Base-by-base conservation (phyloP, 2,888 invertebrate species). In the Stenodema calcarata region DNA sequence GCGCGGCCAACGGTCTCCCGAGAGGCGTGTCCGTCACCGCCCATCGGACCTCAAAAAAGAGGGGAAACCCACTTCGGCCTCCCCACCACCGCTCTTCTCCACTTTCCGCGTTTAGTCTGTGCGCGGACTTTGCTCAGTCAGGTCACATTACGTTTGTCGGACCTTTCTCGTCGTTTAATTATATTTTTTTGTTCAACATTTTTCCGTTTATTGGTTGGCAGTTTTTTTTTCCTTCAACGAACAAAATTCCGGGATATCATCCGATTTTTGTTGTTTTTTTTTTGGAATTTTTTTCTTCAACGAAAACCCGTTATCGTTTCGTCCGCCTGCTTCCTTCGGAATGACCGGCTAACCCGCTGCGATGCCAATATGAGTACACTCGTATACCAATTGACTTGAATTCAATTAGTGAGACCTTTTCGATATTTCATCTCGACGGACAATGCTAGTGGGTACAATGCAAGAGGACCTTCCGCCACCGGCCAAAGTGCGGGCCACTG, bases 401-500 rank as follows among this genome's bases (percentile, higher is more conserved):
- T 6, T n/a, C 12, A 80, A 54, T n/a, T 80, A 28, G 54, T 41
- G 30, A 27, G 47, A 30, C 18, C 16, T 80, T 80, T 23, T 11
- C 18, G 28, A 88, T 88, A 47, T 87, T 88, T 89, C 28, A 16
- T 1, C 41, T 14, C 27, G 41, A 50, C 80, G 84, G 62, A 90
- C 89, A 90, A 92, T 92, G 92, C 91, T 92, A 89, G 90, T 92
- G 89, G 92, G 92, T 88, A 91, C 92, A 88, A 92, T 92, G 92
- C 92, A 92, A 89, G 92, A 92, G 90, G 92, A 92, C 90, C 90
- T 91, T 90, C 90, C 89, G 90, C 92, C 92, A 90, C 92, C 92
- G 90, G 86, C 88, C 87, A 92, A 92, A 89, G 91, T 91, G 88
- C 90, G 89, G 84, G 97, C 97, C 92, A 98, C 98, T 89, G 98